These are phyloP conservation scores for Schizothorax lantsangensis DNA, from an alignment of 2,797 vertebrate genomes.

Conservation along the genomic window DNA sequence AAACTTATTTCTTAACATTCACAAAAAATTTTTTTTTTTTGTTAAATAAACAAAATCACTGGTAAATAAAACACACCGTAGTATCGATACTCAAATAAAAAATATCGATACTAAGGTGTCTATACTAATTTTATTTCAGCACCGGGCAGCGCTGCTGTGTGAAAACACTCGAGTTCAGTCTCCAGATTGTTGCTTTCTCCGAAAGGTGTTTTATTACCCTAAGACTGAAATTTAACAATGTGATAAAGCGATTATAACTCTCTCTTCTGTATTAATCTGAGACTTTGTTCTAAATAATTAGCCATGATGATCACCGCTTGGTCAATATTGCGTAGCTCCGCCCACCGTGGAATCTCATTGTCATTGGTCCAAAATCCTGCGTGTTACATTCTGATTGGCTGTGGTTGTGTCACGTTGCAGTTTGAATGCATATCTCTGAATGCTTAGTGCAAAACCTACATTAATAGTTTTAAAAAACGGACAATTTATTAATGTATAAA, in stretches of 20 bases:
- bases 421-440: too few relatives aligned
- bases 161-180: background rate
- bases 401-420: background rate
- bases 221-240: background rate
- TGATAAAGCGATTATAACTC: too few relatives aligned
- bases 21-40: too few relatives aligned
- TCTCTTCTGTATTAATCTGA: too few relatives aligned
- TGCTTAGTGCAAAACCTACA: too few relatives aligned
- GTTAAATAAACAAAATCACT: too few relatives aligned
- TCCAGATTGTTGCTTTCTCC: background rate
- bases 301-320: background rate
- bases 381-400: background rate
- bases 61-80: too few relatives aligned
- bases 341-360: background rate
- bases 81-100: too few relatives aligned
- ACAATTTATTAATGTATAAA: background rate
- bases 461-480: too few relatives aligned
- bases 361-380: background rate
- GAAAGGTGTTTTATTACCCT: background rate
- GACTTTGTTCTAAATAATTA: background rate
- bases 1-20: too few relatives aligned
- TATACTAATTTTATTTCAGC: too few relatives aligned
- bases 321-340: background rate
- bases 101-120: too few relatives aligned
- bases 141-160: background rate